Percentiles rank a stretch among this genome's conserved stretches.
These are phyloP conservation scores for Hofmannophila pseudospretella DNA, from an alignment of 2,888 invertebrate genomes.

Conservation along the genomic window DNA sequence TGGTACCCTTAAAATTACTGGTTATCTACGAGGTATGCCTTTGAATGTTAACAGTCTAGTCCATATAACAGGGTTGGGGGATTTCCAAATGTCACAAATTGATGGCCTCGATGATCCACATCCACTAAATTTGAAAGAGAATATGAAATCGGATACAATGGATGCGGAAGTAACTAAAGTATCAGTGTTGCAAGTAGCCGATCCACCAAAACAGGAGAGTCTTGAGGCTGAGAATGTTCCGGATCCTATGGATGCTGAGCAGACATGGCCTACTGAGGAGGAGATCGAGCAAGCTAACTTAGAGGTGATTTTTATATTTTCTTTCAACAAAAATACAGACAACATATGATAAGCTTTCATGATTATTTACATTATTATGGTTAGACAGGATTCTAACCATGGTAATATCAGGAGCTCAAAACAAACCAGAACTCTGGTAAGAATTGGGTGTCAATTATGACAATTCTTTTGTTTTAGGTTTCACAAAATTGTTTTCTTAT, in stretches of 20 bases:
- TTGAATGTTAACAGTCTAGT: slow-evolving; percentile 93
- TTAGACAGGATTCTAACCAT: no score
- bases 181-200: slow-evolving; percentile 77
- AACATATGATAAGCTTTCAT: no score
- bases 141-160: slow-evolving; percentile 60
- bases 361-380: no score
- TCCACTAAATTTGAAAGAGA: slow-evolving; percentile 73
- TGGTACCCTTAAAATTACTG: slow-evolving; percentile 89
- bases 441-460: no score
- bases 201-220: slow-evolving; percentile 84
- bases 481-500: no score
- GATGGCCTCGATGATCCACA: slow-evolving; percentile 85
- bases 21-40: slow-evolving; percentile 90
- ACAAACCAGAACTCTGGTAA: no score
- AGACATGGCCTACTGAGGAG: slow-evolving; percentile 97
- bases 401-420: no score
- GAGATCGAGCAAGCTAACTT: slow-evolving; percentile 87
- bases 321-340: no score
- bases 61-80: slow-evolving; percentile 94
- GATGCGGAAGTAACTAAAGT: slow-evolving; percentile 51
- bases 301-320: no score
- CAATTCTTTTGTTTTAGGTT: no score
- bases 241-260: slow-evolving; percentile 96
- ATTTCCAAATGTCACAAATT: slow-evolving; percentile 93
- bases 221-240: slow-evolving; percentile 88